A percentile compares a stretch with the other conserved stretches of the same genome.
Evolutionary conservation across 2,888 invertebrate species (phyloP).

Genomic region (Microdon myrmicae): DNA sequence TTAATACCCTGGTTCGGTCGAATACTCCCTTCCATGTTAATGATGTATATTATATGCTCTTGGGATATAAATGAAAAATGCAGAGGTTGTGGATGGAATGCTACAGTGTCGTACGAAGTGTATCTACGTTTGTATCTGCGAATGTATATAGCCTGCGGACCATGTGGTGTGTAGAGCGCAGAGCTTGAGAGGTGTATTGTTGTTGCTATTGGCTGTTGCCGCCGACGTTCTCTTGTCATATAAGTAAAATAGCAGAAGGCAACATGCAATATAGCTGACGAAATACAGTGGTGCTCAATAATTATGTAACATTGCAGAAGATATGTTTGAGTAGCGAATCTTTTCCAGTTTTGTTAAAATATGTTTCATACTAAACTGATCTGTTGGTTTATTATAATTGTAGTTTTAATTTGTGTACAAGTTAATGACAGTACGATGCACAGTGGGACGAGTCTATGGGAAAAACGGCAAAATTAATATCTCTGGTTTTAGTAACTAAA

Average conservation of each 20-base stretch:
- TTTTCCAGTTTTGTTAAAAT: neutral
- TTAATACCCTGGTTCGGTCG: conserved; percentile 48
- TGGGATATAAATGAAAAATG: conserved; percentile 50
- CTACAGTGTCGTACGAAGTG: conserved; percentile 25
- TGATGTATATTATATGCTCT: conserved; percentile 46
- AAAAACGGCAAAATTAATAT: too few species aligned
- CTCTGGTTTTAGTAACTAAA: too few species aligned
- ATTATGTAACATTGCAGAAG: conserved; percentile 4
- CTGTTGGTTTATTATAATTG: too few species aligned
- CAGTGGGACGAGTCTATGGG: too few species aligned
- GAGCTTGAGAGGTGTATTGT: conserved; percentile 41
- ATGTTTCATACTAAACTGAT: too few species aligned
- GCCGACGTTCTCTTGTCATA: conserved; percentile 3
- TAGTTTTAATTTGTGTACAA: too few species aligned
- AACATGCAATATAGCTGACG: conserved; percentile 37
- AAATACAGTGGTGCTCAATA: conserved; percentile 13
- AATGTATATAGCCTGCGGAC: conserved; percentile 18
- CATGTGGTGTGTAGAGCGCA: conserved; percentile 34
- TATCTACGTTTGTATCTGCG: conserved; percentile 9
- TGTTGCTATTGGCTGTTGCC: conserved; percentile 17
- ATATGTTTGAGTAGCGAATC: neutral
- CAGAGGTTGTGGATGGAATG: conserved; percentile 51
- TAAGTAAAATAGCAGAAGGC: conserved; percentile 19
- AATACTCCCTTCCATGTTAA: conserved; percentile 25
- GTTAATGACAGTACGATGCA: too few species aligned